Conservation (phyloP, 64 coral and sea anemone genomes). For the Montipora foliosa region DNA sequence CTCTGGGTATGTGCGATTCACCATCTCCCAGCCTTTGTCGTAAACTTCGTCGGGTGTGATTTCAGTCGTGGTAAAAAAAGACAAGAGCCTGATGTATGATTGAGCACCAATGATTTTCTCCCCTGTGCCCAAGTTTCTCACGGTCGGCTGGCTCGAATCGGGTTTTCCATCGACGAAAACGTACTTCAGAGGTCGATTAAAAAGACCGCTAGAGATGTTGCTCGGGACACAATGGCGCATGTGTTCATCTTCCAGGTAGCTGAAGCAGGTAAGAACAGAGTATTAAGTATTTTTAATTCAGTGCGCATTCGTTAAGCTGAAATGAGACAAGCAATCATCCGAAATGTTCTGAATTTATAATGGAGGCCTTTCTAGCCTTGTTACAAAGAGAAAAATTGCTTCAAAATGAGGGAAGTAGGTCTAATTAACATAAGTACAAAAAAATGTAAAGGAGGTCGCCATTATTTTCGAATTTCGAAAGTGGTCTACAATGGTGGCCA, state of each 20-base stretch:
- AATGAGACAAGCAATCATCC: neutral
- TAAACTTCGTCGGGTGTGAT: constrained; percentile 60
- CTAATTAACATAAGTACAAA: too few species aligned
- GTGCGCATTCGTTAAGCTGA: neutral
- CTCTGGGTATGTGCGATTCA: constrained; percentile 58
- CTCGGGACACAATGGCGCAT: constrained; percentile 66
- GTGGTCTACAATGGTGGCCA: too few species aligned
- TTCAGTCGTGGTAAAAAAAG: constrained; percentile 46
- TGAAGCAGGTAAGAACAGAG: neutral
- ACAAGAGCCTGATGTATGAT: constrained; percentile 33
- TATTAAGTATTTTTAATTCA: neutral
- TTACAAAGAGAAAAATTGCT: too few species aligned
- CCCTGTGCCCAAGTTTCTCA: constrained; percentile 15
- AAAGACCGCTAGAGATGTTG: constrained; percentile 69
- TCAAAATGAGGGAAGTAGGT: too few species aligned
- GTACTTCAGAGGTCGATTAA: constrained; percentile 42
- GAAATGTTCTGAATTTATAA: too few species aligned
- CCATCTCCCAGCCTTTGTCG: constrained; percentile 57
- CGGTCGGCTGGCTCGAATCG: constrained; percentile 17
- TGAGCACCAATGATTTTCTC: constrained; percentile 4
- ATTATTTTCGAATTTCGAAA: too few species aligned
- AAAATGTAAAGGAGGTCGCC: too few species aligned
- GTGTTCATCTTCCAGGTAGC: constrained; percentile 57
- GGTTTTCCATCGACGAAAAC: constrained; percentile 43
- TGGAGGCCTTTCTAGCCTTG: too few species aligned